phyloP scores from a whole-genome alignment of 92 coral and sea anemone species.

The Epizoanthus scotinus region DNA sequence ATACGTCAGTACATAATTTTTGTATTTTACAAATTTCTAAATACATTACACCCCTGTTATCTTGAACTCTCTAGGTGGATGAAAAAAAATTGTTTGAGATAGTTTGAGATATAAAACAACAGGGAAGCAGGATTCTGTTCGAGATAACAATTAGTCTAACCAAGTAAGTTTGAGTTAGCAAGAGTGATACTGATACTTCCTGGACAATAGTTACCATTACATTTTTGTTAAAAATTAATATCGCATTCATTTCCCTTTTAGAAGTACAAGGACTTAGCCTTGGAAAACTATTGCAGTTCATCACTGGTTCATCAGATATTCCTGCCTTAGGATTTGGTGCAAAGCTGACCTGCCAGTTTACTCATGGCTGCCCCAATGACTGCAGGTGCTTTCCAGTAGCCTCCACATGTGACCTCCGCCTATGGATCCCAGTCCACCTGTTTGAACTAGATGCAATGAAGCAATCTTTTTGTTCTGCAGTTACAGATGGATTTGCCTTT shows the following conservation, averaged over 20 bases:
- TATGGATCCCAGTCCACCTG: conserved; percentile 38
- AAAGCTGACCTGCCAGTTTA: conserved; percentile 21
- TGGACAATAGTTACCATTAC: neutral
- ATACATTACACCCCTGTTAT: too few species aligned
- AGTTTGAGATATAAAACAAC: neutral
- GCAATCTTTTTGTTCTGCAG: conserved; percentile 17
- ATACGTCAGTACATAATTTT: too few species aligned
- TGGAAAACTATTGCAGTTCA: conserved; percentile 41
- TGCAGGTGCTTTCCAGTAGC: conserved; percentile 47
- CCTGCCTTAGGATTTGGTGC: conserved; percentile 51
- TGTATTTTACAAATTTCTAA: conserved; percentile 4
- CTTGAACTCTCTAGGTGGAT: neutral
- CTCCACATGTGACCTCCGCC: conserved; percentile 29
- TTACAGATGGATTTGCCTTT: conserved; percentile 33
- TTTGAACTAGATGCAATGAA: neutral
- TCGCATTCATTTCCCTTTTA: conserved; percentile 27
- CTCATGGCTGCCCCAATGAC: conserved; percentile 23
- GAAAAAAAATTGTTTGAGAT: conserved; percentile 11
- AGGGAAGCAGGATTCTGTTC: conserved; percentile 5
- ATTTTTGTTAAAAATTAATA: neutral
- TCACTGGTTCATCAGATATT: conserved; percentile 38
- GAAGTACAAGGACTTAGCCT: conserved; percentile 29
- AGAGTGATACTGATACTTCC: neutral
- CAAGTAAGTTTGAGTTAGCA: neutral
- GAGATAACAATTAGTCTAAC: neutral